Base-by-base conservation (phyloP, 2,797 vertebrate species). In the Enteromius trimaculatus region DNA sequence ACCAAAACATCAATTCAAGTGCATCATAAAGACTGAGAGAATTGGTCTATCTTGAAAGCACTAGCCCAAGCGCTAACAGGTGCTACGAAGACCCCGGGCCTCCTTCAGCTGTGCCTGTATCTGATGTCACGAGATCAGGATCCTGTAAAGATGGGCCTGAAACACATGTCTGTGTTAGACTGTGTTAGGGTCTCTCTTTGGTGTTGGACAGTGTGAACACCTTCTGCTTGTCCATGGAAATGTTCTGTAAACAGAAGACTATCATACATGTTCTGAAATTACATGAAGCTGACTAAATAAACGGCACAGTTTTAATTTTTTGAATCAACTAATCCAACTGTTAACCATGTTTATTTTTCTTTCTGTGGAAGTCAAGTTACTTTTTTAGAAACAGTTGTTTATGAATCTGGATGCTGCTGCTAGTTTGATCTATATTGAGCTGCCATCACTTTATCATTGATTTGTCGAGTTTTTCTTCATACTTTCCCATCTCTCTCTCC, bases 401-500 rank as follows among this genome's bases (percentile, higher is more conserved):
- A 19, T 7, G 53, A 70, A 60, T 60, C 3, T 71, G 53, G 16
- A 71, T 23, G n/a, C 2, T 11, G 6, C 51, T 58, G 19, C 26
- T 26, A 47, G 39, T 17, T n/a, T 80, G 66, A 60, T 80, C 53
- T 31, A 60, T 60, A 3, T 60, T n/a, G 17, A 44, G 19, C 37
- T 39, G 23, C 23, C 37, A 58, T 21, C 34, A 71, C 11, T 80
- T 60, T 60, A 31, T 80, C 49, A 71, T 10, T 14, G 29, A 68
- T 79, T 79, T 79, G 31, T 39, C 34, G 47, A 66, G 77, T 55
- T 79, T 58, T 60, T 60, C 39, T 71, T 42, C 17, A 80, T 31
- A 23, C 65, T 70, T 44, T 58, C 39, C 14, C 14, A 44, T 44
- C 37, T 4, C 21, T 60, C 19, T 21, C 21, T 79, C 29, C 55